Evolutionary conservation across 2,888 invertebrate species (phyloP), one percentile per base, ranked within the genome.

Genomic region (Acanthosepion esculentum): DNA sequence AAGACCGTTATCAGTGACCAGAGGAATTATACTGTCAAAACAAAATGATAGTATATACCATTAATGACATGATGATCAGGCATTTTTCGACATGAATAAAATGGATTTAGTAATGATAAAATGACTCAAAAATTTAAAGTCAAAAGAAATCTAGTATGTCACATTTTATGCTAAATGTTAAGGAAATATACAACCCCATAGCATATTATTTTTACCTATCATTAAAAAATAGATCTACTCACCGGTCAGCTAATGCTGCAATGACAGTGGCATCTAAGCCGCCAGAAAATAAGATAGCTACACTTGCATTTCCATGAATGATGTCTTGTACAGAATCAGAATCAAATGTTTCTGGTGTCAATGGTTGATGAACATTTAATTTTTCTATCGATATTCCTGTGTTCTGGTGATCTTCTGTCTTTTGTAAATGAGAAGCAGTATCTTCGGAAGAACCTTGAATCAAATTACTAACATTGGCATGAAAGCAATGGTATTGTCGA

Each of bases 191-290:
- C 20, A 23, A 55, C 18, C 12, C 20, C 23, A 59, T 23, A 59
- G 23, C 59, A 53, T 59, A 59, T 23, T 59, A 59, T 23, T 23
- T 20, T 23, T 55, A 59, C 7, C 20, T 23, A 59, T 7, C 23
- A 7, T 59, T 59, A 15, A n/a, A 41, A 94, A 94, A 50, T 12
- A 59, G 29, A 26, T 48, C 15, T 23, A 64, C 48, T 94, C 98
- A 98, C 98, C 98, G 98, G 97, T 99, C 98, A 18, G 98, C 98
- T 94, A 99, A 97, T 94, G 98, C 98, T 55, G 99, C 98, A 95
- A 99, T 97, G 96, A 99, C 98, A n/a, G 99, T 98, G 95, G 99
- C 99, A 97, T 99, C 99, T 91, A 99, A 98, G 4, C 99, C 99
- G 91, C 99, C 99, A 95, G 99, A 99, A 98, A 99, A 99, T 96